Conservation (phyloP, 2,797 vertebrate species). For the Lateolabrax maculatus region DNA sequence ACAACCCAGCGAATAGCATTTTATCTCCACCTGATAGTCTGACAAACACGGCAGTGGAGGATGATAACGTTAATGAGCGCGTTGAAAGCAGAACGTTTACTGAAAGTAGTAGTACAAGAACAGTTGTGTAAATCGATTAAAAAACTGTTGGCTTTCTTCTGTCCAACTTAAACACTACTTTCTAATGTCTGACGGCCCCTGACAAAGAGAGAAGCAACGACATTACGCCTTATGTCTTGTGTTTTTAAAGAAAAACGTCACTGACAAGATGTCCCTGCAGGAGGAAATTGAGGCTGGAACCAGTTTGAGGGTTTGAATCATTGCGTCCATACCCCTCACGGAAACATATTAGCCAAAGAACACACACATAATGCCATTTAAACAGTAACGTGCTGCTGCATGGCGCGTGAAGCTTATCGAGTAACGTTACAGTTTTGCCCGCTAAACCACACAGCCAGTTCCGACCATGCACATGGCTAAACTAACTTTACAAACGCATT, state of each 20-base stretch:
- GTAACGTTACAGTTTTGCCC: not conserved
- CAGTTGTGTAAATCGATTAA: not conserved
- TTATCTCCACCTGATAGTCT: not conserved
- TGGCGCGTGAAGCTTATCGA: not conserved
- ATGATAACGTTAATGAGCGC: not conserved
- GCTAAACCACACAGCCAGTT: not conserved
- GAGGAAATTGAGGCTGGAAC: not conserved
- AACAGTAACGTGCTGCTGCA: not conserved
- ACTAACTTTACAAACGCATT: not conserved
- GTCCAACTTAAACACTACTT: not conserved
- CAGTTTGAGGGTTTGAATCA: not conserved
- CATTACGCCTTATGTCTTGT: too few species aligned
- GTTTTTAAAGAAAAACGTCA: not conserved
- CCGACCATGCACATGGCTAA: accelerated
- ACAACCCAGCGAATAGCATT: not conserved
- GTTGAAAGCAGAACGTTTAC: not conserved
- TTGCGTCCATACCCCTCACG: not conserved
- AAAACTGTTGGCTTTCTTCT: not conserved
- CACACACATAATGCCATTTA: not conserved
- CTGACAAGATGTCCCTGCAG: not conserved
- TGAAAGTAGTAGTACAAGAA: not conserved
- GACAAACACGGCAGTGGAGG: not conserved
- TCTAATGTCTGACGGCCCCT: not conserved
- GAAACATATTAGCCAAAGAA: not conserved
- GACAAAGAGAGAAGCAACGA: not conserved